These are phyloP conservation scores for Cyprinella venusta DNA, from an alignment of 2,797 vertebrate species.

Conservation along the genomic window DNA sequence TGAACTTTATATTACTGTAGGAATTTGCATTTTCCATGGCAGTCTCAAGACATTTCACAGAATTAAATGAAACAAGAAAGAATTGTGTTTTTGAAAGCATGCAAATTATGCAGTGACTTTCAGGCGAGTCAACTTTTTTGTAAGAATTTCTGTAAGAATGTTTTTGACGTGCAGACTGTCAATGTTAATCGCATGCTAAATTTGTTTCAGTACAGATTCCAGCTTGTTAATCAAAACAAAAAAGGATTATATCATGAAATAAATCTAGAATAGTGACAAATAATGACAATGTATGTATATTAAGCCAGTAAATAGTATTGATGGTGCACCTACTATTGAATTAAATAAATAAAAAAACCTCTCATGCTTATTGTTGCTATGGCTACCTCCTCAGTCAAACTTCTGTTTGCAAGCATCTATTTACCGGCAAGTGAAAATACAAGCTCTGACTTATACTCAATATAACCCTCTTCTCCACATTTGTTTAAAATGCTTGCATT, in stretches of 20 bases:
- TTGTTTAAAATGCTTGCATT: not conserved
- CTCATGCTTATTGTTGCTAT: conserved; percentile 1
- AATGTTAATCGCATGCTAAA: not conserved
- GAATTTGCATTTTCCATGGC: not conserved
- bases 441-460: not conserved
- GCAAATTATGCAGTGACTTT: not conserved
- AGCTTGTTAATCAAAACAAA: not conserved
- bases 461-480: not conserved
- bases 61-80: not conserved
- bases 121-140: not conserved
- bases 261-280: not conserved
- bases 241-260: not conserved
- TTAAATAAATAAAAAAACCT: not conserved
- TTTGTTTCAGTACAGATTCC: not conserved
- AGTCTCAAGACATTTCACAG: not conserved
- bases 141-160: not conserved
- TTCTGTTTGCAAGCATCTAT: not conserved
- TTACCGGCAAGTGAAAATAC: not conserved
- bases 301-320: not conserved
- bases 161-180: not conserved
- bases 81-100: not conserved
- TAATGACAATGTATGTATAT: not conserved
- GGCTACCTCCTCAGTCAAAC: not conserved
- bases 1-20: conserved; percentile 3
- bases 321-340: not conserved